Conservation (phyloP, 2,888 invertebrate species). For the Anodontia alba region DNA sequence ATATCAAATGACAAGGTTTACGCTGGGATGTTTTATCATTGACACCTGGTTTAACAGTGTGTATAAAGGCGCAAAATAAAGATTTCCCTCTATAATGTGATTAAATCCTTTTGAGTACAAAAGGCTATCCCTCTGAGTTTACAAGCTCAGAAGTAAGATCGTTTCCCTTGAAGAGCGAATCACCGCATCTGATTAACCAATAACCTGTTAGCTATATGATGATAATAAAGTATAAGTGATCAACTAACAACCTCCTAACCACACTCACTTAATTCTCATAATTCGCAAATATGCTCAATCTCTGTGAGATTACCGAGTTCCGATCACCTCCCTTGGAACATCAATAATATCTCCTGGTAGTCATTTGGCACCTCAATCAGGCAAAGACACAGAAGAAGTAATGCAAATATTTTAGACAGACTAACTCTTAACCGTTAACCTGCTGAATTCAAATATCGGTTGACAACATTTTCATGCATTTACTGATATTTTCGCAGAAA, state of each 20-base stretch:
- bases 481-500: no score
- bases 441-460: no score
- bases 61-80: slow-evolving; percentile 19
- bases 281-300: slow-evolving; percentile 23
- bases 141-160: slow-evolving; percentile 4
- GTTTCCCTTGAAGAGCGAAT: slow-evolving; percentile 10
- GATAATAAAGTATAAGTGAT: slow-evolving; percentile 19
- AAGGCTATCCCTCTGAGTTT: slow-evolving; percentile 12
- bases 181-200: slow-evolving; percentile 15
- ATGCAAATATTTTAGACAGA: slow-evolving; percentile 39
- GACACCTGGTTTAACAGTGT: slow-evolving; percentile 20
- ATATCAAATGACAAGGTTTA: slow-evolving; percentile 23
- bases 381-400: slow-evolving; percentile 2
- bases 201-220: slow-evolving; percentile 16
- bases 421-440: slow-evolving; percentile 16
- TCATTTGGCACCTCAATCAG: slow-evolving; percentile 12
- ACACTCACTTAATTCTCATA: slow-evolving; percentile 23
- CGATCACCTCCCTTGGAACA: slow-evolving; percentile 22
- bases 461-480: no score
- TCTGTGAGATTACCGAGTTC: slow-evolving; percentile 14
- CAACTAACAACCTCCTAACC: slow-evolving; percentile 20
- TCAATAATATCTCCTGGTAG: background rate
- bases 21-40: slow-evolving; percentile 20
- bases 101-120: slow-evolving; percentile 12
- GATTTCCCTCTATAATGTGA: slow-evolving; percentile 18